phyloP scores from a whole-genome alignment of 2,113 vertebrate species.

The Taxidea taxus region DNA sequence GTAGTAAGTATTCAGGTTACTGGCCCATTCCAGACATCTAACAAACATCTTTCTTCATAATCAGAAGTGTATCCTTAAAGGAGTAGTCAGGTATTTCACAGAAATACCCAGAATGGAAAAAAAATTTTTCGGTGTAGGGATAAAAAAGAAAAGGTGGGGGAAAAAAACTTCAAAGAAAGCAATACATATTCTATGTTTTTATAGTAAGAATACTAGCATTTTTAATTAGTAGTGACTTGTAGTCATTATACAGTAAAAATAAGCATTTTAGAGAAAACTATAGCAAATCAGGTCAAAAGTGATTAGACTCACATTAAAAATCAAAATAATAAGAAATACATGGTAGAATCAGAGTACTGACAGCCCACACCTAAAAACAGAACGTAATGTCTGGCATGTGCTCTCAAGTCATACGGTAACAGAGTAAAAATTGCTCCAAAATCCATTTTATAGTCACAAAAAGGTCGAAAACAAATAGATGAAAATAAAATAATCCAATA shows the following conservation, averaged over 20 bases:
- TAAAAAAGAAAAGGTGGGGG: not conserved
- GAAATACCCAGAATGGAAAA: not conserved
- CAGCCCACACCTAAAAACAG: conserved; percentile 1
- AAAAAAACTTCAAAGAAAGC: not conserved
- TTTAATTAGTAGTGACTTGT: not conserved
- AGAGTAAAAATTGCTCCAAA: not conserved
- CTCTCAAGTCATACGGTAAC: not conserved
- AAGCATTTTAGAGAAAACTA: conserved; percentile 1
- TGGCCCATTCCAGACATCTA: not conserved
- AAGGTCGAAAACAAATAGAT: not conserved
- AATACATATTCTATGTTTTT: conserved; percentile 38
- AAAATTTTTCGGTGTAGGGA: not conserved
- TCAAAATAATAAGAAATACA: conserved; percentile 34
- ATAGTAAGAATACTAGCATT: not conserved
- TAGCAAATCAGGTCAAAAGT: conserved; percentile 22
- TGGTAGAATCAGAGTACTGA: not conserved
- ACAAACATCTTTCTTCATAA: not conserved
- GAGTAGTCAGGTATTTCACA: not conserved
- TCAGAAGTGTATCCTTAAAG: not conserved
- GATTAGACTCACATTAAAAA: not conserved
- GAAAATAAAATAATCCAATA: not conserved
- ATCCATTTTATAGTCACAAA: not conserved
- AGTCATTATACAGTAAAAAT: not conserved
- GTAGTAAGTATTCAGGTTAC: not conserved
- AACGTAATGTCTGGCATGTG: not conserved